phyloP scores from a whole-genome alignment of 2,797 vertebrate species.

The Thamnophis elegans region DNA sequence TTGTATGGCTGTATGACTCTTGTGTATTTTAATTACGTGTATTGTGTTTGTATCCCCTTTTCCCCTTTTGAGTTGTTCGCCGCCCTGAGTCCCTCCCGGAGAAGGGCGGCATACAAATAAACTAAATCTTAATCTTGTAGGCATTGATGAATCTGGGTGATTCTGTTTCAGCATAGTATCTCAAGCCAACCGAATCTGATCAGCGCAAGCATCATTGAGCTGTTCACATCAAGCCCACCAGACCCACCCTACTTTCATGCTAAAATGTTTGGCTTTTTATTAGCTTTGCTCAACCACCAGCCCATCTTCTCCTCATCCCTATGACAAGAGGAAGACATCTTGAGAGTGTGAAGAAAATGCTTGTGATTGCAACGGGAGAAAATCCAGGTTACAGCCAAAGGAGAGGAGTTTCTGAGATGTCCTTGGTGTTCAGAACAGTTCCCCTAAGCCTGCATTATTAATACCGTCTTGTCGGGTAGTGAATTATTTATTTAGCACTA shows the following conservation, averaged over 20 bases:
- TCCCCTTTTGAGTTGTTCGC: too few relatives aligned
- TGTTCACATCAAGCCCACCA: background rate
- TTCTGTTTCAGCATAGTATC: background rate
- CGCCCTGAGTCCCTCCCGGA: too few relatives aligned
- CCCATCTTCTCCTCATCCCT: background rate
- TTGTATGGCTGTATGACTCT: too few relatives aligned
- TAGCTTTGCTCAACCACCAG: background rate
- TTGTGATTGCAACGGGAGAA: background rate
- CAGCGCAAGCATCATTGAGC: background rate
- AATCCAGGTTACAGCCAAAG: background rate
- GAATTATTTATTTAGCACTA: conserved; percentile 27
- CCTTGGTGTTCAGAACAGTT: conserved; percentile 9
- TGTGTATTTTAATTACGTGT: too few relatives aligned
- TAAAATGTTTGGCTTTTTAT: background rate
- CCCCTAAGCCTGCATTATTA: conserved; percentile 11
- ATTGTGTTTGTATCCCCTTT: too few relatives aligned
- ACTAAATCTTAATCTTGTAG: too few relatives aligned
- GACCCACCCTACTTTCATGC: background rate
- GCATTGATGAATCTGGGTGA: background rate
- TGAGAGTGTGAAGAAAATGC: background rate
- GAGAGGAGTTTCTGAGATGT: conserved; percentile 9
- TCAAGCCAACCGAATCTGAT: background rate
- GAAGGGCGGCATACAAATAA: too few relatives aligned
- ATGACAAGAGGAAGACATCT: background rate
- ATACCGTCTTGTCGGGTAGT: background rate